phyloP scores from a whole-genome alignment of 2,797 vertebrate genomes.

The Peromyscus attwateri region DNA sequence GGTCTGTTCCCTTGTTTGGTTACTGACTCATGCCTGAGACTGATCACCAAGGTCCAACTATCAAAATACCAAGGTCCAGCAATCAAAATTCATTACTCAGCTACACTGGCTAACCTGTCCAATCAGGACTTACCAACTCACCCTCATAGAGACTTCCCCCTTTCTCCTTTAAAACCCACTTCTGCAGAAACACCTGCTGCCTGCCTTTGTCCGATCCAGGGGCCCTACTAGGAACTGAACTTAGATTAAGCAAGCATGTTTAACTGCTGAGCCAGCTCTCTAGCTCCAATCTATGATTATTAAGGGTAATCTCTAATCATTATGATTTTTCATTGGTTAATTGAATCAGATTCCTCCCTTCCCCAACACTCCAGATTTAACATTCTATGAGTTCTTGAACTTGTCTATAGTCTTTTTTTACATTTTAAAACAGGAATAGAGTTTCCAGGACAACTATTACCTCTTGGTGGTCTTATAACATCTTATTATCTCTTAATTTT shows the following conservation, averaged over 20 bases:
- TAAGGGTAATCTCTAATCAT: not conserved
- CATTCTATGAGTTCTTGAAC: conserved; percentile 1
- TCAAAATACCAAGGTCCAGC: not conserved
- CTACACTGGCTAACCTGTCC: not conserved
- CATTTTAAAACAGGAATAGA: conserved; percentile 48
- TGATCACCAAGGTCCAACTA: not conserved
- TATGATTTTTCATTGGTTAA: not conserved
- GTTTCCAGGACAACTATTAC: conserved; percentile 28
- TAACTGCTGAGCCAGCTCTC: not conserved
- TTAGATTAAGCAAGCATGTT: not conserved
- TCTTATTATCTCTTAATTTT: not conserved
- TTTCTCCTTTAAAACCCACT: not conserved
- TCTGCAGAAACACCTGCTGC: not conserved
- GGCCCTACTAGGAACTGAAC: not conserved
- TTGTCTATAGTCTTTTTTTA: not conserved
- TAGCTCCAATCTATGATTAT: not conserved
- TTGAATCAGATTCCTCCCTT: not conserved
- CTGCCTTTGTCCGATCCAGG: not conserved
- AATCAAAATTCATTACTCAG: too few species aligned
- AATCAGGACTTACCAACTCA: too few species aligned
- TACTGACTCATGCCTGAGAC: not conserved
- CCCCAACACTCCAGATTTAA: not conserved
- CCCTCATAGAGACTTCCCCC: too few species aligned
- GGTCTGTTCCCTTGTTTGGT: not conserved
- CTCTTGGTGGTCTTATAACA: conserved; percentile 35